Evolutionary conservation across 2,797 vertebrate species (phyloP), one percentile per base, ranked within the genome.

Genomic region (Leptodactylus fallax): DNA sequence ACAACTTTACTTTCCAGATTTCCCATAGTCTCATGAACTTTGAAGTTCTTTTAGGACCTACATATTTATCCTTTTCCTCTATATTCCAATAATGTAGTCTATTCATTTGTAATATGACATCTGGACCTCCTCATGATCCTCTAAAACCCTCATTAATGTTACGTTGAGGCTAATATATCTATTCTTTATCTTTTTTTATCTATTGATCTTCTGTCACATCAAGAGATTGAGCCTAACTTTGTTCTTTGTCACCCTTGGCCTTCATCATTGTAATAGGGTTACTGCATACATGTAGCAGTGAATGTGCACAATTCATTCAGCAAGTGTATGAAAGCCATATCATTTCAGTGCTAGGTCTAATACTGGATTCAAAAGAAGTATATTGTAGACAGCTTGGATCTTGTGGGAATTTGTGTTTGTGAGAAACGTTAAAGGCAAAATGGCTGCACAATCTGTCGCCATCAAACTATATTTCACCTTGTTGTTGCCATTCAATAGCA

Each of bases 351-450:
- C 8, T 58, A 12, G 27, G 81, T 83, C 53, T 72, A 56, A 17
- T 55, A 21, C 19, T 49, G 60, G 60, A n/a, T 36, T 21, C 11
- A 72, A 69, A 72, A 55, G 77, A 23, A 25, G 11, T 0, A 71
- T 71, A 83, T 71, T 71, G 51, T 36, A 47, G 65, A 55, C 53
- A 56, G 81, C 65, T 69, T 72, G 81, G 17, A 58, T 83, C 81
- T 71, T 83, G 81, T 83, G 81, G 81, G 81, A 83, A 36, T 45
- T 83, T 4, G 58, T 58, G 69, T 72, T n/a, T 27, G 67, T 58
- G 81, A 72, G 67, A 83, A 58, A 71, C 17, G 67, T 72, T 65
- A 56, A 58, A 58, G 27, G 67, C 71, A 72, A 69, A 56, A 83
- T 83, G 23, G 17, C 81, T 12, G 49, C 25, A 14, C 61, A 65